Percentiles rank a stretch among this genome's conserved stretches.
Conservation (phyloP, 64 coral and sea anemone genomes). For the Cladopsammia gracilis region DNA sequence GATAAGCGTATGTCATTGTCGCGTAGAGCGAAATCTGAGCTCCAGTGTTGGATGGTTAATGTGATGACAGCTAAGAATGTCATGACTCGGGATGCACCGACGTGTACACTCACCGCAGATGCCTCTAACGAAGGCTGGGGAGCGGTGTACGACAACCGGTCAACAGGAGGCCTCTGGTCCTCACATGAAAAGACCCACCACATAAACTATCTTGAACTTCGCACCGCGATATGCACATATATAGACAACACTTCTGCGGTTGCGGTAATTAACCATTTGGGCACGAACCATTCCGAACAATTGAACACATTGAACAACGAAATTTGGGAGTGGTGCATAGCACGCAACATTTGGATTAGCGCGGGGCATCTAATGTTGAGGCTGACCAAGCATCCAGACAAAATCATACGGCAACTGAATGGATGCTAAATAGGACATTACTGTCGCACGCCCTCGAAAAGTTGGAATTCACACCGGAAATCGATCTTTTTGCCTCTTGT, state of each 20-base stretch:
- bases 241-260: slow-evolving; percentile 14
- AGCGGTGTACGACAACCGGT: slow-evolving; percentile 11
- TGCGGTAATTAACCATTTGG: not conserved
- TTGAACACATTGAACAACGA: not conserved
- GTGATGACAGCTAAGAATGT: slow-evolving; percentile 4
- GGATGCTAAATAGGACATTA: not conserved
- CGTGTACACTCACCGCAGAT: slow-evolving; percentile 42
- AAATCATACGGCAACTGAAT: slow-evolving; percentile 3
- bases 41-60: slow-evolving; percentile 40
- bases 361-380: slow-evolving; percentile 5
- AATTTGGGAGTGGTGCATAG: slow-evolving; percentile 65
- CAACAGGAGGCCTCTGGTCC: slow-evolving; percentile 53
- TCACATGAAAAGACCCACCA: slow-evolving; percentile 23
- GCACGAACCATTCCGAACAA: slow-evolving; percentile 35
- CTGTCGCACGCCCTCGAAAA: not conserved
- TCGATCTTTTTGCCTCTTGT: not conserved
- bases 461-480: not conserved
- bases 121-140: slow-evolving; percentile 62
- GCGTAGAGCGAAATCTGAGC: slow-evolving; percentile 5
- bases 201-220: slow-evolving; percentile 60
- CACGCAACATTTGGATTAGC: not conserved
- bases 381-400: slow-evolving; percentile 15
- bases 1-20: slow-evolving; percentile 55
- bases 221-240: not conserved
- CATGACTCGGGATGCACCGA: slow-evolving; percentile 34